Evolutionary conservation across 1,140 invertebrate genomes (phyloP), one percentile per base, ranked within the genome.

Genomic region (Trichomalopsis sarcophagae): DNA sequence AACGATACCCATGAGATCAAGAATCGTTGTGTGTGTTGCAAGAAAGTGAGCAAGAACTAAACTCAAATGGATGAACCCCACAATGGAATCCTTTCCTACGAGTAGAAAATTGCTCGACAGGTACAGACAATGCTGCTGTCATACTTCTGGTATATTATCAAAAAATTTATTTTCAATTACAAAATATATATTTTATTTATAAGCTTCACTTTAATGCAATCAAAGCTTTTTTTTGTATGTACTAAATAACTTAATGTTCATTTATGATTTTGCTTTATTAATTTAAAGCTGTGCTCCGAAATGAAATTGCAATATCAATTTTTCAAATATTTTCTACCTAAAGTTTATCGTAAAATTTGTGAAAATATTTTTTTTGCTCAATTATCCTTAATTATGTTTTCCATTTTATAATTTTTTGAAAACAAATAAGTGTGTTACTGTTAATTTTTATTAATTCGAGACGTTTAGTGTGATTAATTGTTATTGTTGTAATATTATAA

Each of bases 1-100:
- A 93, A 93, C 92, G 92, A 93, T 93, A 93, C 92, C 92, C 92
- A 93, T 90, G 93, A 93, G 92, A 93, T 93, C 92, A 92, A 93
- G 92, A 89, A 93, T 93, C 93, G 93, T 93, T 93, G 91, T 93
- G 93, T 93, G 92, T 93, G 91, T 93, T 93, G 92, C 92, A 90
- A 86, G 81, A 86, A 83, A 86, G 66, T 83, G 77, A 86, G 81
- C 85, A 86, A 82, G 79, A 86, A 93, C 93, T 93, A 93, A 93
- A 93, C 91, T 91, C 92, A 93, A 93, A 92, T 93, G 92, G 92
- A 93, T 93, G 92, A 92, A 91, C 92, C 92, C 92, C 89, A 79
- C 80, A 68, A 89, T 92, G 92, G 92, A 93, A 92, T 91, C 89
- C 92, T 92, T 91, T 90, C 92, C 92, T 91, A 81, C 82, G 71